Percentiles rank a stretch among this genome's conserved stretches.
These are phyloP conservation scores for Sarcoramphus papa DNA, from an alignment of 2,797 vertebrate species.

Conservation along the genomic window DNA sequence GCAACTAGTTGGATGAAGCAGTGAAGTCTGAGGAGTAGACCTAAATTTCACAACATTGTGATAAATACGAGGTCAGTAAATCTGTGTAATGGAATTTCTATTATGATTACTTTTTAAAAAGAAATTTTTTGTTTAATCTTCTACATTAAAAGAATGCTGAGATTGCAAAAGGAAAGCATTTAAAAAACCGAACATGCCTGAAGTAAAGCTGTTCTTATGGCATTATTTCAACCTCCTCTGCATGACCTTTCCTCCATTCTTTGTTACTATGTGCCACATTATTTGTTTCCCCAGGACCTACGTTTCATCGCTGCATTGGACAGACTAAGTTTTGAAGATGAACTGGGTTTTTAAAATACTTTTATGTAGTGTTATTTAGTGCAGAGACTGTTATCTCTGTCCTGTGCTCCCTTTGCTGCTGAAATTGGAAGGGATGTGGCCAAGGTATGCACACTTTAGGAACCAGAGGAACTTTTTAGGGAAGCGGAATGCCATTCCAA, in stretches of 20 bases:
- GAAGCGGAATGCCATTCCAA: background rate
- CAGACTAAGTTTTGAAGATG: background rate
- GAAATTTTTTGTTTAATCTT: slow-evolving; percentile 16
- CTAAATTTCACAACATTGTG: background rate
- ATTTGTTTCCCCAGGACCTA: background rate
- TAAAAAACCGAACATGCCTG: slow-evolving; percentile 21
- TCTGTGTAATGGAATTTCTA: background rate
- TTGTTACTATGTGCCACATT: background rate
- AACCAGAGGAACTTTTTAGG: background rate
- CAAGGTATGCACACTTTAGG: background rate
- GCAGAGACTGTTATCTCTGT: background rate
- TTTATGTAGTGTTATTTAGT: background rate
- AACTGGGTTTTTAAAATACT: background rate
- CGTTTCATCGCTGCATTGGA: background rate
- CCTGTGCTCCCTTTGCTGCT: background rate
- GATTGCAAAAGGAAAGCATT: slow-evolving; percentile 12
- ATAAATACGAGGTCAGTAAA: background rate
- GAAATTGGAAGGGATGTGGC: background rate
- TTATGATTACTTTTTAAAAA: background rate
- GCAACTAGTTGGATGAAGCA: background rate
- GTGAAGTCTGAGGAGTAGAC: background rate
- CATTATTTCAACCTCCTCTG: slow-evolving; percentile 1
- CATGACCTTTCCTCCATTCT: slow-evolving; percentile 3
- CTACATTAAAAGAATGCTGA: slow-evolving; percentile 37
- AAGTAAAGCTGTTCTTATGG: background rate